Percentiles rank a stretch among this genome's conserved stretches.
Evolutionary conservation across 2,113 vertebrate genomes (phyloP).

Genomic region (Oenanthe oenanthe): DNA sequence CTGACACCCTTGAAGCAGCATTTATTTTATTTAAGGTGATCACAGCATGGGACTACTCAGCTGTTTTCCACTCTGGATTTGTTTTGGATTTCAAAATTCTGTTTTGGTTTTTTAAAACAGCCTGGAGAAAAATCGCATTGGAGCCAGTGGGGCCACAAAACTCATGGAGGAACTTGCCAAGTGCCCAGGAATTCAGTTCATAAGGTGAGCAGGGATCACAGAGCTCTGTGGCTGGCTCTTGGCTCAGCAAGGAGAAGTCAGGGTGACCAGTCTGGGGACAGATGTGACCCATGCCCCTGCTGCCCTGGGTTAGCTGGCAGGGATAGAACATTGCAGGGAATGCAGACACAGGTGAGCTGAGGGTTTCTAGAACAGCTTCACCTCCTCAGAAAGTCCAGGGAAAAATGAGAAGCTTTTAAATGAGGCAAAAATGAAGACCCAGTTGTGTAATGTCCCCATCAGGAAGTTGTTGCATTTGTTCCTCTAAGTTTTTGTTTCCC

Average conservation of each 20-base stretch:
- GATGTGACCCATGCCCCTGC: neutral
- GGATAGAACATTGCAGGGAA: neutral
- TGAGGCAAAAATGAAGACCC: neutral
- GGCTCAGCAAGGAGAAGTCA: neutral
- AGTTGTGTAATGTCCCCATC: neutral
- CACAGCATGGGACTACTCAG: neutral
- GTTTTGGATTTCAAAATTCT: neutral
- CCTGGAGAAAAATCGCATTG: conserved; percentile 86
- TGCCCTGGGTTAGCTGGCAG: neutral
- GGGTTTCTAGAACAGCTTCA: neutral
- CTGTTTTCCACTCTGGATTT: neutral
- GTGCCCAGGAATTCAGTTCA: conserved; percentile 73
- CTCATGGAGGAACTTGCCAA: conserved; percentile 72
- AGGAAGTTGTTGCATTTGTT: neutral
- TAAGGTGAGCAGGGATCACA: conserved; percentile 77
- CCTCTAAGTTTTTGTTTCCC: neutral
- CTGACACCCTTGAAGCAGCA: neutral
- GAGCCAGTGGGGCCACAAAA: conserved; percentile 70
- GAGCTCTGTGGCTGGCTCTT: neutral
- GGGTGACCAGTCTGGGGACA: neutral
- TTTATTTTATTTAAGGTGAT: neutral
- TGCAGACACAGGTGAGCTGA: neutral
- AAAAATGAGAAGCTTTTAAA: neutral
- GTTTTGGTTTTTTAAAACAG: conserved; percentile 53
- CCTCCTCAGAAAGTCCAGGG: neutral